Percentiles rank a stretch among this genome's conserved stretches.
phyloP scores from a whole-genome alignment of 2,113 vertebrate genomes.

The Ctenomys sociabilis region DNA sequence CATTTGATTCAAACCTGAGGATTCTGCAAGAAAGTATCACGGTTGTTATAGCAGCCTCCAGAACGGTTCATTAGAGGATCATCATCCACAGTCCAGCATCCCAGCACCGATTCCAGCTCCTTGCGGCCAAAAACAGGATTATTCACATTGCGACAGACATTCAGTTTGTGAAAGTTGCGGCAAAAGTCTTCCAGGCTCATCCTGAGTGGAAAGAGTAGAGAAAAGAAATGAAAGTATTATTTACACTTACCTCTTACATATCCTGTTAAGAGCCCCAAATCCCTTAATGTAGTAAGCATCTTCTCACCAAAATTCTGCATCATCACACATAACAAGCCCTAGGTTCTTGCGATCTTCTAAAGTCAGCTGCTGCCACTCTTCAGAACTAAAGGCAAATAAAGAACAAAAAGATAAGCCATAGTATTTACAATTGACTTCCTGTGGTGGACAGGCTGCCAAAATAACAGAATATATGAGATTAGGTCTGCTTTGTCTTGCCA shows the following conservation, averaged over 20 bases:
- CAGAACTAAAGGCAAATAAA: constrained; percentile 87
- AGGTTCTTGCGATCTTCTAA: constrained; percentile 88
- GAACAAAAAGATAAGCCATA: neutral
- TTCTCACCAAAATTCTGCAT: constrained; percentile 97
- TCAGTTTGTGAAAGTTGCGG: constrained; percentile 91
- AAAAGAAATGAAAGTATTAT: neutral
- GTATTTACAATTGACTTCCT: neutral
- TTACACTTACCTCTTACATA: neutral
- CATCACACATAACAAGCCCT: constrained; percentile 91
- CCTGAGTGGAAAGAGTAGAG: constrained; percentile 84
- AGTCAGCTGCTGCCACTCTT: constrained; percentile 95
- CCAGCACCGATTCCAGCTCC: constrained; percentile 86
- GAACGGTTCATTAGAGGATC: constrained; percentile 92
- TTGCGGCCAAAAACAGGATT: constrained; percentile 91
- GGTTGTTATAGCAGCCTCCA: constrained; percentile 95
- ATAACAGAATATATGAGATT: neutral
- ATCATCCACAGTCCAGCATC: constrained; percentile 90
- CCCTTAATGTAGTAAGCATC: neutral
- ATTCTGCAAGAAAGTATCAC: constrained; percentile 94
- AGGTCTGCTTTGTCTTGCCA: constrained; percentile 39
- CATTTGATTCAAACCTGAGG: constrained; percentile 90
- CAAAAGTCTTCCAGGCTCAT: constrained; percentile 97
- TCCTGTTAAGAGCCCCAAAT: neutral
- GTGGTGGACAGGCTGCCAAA: neutral
- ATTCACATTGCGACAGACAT: constrained; percentile 93